phyloP scores from a whole-genome alignment of 2,797 vertebrate genomes.

The Microctenopoma stevenorrisi region DNA sequence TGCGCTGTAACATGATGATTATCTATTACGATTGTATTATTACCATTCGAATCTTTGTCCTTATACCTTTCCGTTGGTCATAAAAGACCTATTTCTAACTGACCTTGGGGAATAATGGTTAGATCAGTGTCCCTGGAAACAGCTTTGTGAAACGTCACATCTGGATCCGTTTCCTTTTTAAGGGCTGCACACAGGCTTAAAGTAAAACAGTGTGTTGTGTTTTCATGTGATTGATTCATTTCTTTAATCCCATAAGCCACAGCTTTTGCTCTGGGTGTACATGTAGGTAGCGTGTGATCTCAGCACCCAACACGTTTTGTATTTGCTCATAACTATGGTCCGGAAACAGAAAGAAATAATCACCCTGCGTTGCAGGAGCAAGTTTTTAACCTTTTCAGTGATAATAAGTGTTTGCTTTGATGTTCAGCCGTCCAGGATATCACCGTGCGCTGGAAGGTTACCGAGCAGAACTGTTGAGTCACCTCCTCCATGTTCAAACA shows the following conservation, averaged over 20 bases:
- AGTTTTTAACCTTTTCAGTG: slow-evolving; percentile 50
- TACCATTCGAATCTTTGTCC: background rate
- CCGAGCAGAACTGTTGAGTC: slow-evolving; percentile 29
- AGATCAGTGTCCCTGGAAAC: slow-evolving; percentile 57
- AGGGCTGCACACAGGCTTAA: slow-evolving; percentile 19
- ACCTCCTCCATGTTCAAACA: slow-evolving; percentile 29
- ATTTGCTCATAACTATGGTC: slow-evolving; percentile 30
- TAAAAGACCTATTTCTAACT: background rate
- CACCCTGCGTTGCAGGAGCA: slow-evolving; percentile 11
- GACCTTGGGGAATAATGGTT: background rate
- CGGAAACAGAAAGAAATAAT: slow-evolving; percentile 39
- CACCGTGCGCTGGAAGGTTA: slow-evolving; percentile 29
- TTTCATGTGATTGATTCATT: slow-evolving; percentile 44
- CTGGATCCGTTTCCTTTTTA: slow-evolving; percentile 42
- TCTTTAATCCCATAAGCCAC: slow-evolving; percentile 64
- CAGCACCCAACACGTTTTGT: slow-evolving; percentile 6
- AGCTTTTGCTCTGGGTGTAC: slow-evolving; percentile 24
- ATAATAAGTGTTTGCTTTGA: slow-evolving; percentile 24
- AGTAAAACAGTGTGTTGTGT: slow-evolving; percentile 36
- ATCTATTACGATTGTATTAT: slow-evolving; percentile 7
- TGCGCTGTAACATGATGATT: background rate
- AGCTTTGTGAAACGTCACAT: slow-evolving; percentile 36
- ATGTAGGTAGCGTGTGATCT: slow-evolving; percentile 16
- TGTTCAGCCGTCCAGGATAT: slow-evolving; percentile 29
- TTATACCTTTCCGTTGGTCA: background rate